Evolutionary conservation across 2,888 invertebrate genomes (phyloP).

Genomic region (Stenoptilia bipunctidactyla): DNA sequence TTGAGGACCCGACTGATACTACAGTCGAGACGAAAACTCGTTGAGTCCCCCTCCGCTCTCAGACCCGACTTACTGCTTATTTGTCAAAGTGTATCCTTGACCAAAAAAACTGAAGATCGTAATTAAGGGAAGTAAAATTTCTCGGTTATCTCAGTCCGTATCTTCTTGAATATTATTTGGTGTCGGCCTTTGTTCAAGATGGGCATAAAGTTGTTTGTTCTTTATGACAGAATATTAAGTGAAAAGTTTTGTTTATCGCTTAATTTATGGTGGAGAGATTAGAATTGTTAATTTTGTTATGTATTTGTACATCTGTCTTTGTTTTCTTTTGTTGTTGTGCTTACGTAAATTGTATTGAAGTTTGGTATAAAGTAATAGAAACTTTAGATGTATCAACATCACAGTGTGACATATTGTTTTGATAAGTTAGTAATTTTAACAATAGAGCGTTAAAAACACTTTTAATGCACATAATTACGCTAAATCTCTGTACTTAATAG

Average conservation of each 20-base stretch:
- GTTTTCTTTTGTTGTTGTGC: too few relatives aligned
- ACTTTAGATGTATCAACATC: too few relatives aligned
- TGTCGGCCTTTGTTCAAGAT: conserved; percentile 2
- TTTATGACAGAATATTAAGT: conserved; percentile 30
- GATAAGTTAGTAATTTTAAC: too few relatives aligned
- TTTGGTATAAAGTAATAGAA: too few relatives aligned
- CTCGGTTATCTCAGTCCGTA: not conserved
- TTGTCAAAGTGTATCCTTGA: conserved; percentile 1
- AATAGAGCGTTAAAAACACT: too few relatives aligned
- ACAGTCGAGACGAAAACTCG: not conserved
- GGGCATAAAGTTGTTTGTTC: conserved; percentile 20
- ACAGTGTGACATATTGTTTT: too few relatives aligned
- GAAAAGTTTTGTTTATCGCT: conserved; percentile 32
- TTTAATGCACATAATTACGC: too few relatives aligned
- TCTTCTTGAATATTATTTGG: too few relatives aligned
- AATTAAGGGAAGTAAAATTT: not conserved
- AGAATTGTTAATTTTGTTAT: conserved; percentile 29
- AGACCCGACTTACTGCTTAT: not conserved
- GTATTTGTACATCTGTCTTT: too few relatives aligned
- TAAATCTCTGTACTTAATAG: too few relatives aligned
- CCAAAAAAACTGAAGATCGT: conserved; percentile 1
- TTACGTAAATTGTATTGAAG: too few relatives aligned
- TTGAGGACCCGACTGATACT: too few relatives aligned
- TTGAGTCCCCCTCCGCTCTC: not conserved
- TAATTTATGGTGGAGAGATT: conserved; percentile 29